Conservation (phyloP, 2,888 invertebrate species). For the Deilephila porcellus region DNA sequence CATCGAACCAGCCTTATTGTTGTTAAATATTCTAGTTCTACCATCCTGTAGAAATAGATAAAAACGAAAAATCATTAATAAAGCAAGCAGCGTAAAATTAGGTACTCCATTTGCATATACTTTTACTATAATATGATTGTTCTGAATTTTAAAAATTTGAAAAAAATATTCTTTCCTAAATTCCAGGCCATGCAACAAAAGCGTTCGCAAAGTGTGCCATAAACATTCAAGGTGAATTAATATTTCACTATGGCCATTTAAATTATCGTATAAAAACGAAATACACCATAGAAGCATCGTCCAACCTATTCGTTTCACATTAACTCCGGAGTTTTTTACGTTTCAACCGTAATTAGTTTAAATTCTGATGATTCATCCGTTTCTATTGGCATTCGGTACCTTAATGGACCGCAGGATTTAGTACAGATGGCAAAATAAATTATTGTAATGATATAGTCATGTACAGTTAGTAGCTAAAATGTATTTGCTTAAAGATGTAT, state of each 20-base stretch:
- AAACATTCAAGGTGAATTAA: constrained; percentile 27
- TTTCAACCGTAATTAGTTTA: constrained; percentile 78
- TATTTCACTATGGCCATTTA: constrained; percentile 29
- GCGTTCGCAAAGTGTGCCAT: constrained; percentile 31
- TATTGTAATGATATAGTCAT: background rate
- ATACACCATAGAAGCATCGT: constrained; percentile 33
- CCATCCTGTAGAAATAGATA: too few species aligned
- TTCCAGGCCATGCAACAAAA: constrained; percentile 11
- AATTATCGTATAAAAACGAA: constrained; percentile 26
- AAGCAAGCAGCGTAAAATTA: too few species aligned
- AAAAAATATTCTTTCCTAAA: too few species aligned
- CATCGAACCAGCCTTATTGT: too few species aligned
- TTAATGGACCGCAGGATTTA: constrained; percentile 50
- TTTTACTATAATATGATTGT: too few species aligned
- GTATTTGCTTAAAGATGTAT: background rate
- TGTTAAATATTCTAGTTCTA: too few species aligned
- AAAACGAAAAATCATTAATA: too few species aligned
- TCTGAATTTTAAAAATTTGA: too few species aligned
- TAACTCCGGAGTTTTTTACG: constrained; percentile 69
- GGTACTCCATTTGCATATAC: too few species aligned
- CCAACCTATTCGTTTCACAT: constrained; percentile 63
- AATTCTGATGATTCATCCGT: constrained; percentile 80
- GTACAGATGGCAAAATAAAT: constrained; percentile 24
- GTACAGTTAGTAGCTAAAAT: background rate
- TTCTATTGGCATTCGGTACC: constrained; percentile 69